These are phyloP conservation scores for Chironomus tentans DNA, from an alignment of 2,888 invertebrate species.

Conservation along the genomic window DNA sequence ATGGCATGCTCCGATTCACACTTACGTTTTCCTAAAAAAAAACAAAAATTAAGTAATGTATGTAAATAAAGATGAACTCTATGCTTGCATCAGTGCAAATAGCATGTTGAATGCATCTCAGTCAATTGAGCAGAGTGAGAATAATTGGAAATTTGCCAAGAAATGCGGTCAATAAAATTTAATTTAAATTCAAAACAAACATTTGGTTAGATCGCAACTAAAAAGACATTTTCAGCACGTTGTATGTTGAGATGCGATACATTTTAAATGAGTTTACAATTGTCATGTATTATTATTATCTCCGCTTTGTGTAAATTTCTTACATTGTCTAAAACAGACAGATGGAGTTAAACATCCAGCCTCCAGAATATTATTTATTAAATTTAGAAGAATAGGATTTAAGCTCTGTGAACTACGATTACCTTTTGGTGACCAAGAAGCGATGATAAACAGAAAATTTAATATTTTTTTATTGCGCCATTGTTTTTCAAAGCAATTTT, in stretches of 20 bases:
- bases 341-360: neutral
- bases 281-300: neutral
- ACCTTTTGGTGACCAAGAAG: neutral
- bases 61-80: no score
- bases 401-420: neutral
- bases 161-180: neutral
- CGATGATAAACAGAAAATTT: neutral
- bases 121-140: no score
- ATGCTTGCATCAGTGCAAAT: no score
- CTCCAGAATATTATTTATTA: neutral
- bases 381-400: neutral
- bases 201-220: neutral
- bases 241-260: neutral
- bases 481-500: neutral
- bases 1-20: no score
- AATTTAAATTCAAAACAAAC: neutral
- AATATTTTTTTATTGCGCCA: slow-evolving; percentile 17
- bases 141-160: neutral
- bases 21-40: no score
- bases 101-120: no score
- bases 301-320: neutral
- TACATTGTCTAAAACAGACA: neutral
- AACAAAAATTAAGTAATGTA: no score
- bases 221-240: neutral
- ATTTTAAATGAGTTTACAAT: neutral